Evolutionary conservation across 1,140 invertebrate species (phyloP).

Genomic region (Camponotus vicinus): DNA sequence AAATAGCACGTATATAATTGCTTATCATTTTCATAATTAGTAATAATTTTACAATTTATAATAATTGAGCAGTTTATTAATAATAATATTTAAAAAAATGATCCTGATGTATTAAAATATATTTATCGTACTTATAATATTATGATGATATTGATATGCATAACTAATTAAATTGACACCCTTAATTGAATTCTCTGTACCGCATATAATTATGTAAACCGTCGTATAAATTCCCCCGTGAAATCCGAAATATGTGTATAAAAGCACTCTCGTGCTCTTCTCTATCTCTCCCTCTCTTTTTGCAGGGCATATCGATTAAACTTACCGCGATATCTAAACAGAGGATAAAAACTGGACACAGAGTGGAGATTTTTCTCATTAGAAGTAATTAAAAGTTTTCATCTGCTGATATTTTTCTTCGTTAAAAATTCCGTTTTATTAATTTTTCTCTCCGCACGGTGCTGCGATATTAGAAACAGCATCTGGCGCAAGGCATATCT

Average conservation of each 20-base stretch:
- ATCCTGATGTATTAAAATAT: slow-evolving; percentile 11
- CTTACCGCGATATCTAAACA: slow-evolving; percentile 3
- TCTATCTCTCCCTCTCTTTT: too few species aligned
- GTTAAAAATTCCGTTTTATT: slow-evolving; percentile 52
- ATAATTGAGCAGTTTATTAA: neutral
- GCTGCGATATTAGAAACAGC: slow-evolving; percentile 38
- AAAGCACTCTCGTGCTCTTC: too few species aligned
- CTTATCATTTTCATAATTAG: neutral
- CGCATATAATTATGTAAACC: slow-evolving; percentile 28
- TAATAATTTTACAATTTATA: neutral
- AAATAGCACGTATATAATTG: neutral
- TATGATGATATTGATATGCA: neutral
- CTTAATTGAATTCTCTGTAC: slow-evolving; percentile 21
- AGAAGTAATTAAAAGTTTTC: slow-evolving; percentile 60
- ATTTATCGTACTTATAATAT: neutral
- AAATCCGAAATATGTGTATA: slow-evolving; percentile 10
- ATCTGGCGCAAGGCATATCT: slow-evolving; percentile 62
- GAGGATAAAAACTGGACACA: neutral
- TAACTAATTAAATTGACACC: slow-evolving; percentile 24
- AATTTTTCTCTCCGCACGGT: slow-evolving; percentile 27
- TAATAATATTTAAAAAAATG: neutral
- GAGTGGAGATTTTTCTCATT: slow-evolving; percentile 42
- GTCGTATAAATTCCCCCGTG: slow-evolving; percentile 3
- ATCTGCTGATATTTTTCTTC: slow-evolving; percentile 44
- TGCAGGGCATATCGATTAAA: slow-evolving; percentile 27